Percentiles rank a stretch among this genome's conserved stretches.
Conservation (phyloP, 1,140 invertebrate species). For the Heliconius hermathena region DNA sequence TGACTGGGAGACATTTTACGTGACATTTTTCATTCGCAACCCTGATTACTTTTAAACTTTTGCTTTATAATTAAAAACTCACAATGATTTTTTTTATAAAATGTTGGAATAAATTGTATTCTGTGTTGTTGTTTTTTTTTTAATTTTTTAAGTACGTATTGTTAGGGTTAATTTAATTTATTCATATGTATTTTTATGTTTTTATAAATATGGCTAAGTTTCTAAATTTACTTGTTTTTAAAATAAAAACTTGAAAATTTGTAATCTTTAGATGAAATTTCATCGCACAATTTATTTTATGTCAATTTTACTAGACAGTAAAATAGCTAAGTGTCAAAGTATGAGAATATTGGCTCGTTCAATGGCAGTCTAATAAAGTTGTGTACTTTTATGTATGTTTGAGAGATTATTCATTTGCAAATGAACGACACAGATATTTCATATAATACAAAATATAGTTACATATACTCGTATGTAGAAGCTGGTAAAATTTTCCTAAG, state of each 20-base stretch:
- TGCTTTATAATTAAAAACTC: not conserved
- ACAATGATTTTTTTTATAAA: not conserved
- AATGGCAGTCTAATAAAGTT: not conserved
- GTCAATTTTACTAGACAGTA: no score
- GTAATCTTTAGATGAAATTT: no score
- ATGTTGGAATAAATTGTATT: not conserved
- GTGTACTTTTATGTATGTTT: not conserved
- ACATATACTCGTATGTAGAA: not conserved
- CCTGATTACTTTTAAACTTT: conserved; percentile 24
- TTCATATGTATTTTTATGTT: not conserved
- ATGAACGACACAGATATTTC: not conserved
- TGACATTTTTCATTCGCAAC: conserved; percentile 30
- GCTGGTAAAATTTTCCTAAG: not conserved
- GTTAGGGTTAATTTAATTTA: not conserved
- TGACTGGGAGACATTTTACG: conserved; percentile 15
- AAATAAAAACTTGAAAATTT: no score
- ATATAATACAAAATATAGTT: not conserved
- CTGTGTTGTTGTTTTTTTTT: not conserved
- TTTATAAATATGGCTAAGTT: no score
- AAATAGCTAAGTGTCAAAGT: no score
- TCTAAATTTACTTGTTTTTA: no score
- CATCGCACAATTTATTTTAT: no score
- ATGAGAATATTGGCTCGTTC: no score
- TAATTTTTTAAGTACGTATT: not conserved
- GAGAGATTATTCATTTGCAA: not conserved